Percentiles rank a stretch among this genome's conserved stretches.
phyloP scores from a whole-genome alignment of 2,888 invertebrate genomes.

The Cremastobaeus sp. region DNA sequence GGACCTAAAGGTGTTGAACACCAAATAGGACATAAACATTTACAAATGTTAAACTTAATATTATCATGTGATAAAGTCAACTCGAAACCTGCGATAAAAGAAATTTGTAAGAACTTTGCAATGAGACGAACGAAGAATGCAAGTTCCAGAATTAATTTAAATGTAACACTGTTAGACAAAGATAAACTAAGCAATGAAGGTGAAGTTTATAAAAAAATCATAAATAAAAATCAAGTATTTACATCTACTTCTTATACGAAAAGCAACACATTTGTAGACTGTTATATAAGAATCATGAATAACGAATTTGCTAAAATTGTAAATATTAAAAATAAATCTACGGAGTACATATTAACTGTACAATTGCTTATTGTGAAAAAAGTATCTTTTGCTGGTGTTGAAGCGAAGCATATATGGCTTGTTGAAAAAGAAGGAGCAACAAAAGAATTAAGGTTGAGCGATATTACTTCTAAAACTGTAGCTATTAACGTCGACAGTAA shows the following conservation, averaged over 20 bases:
- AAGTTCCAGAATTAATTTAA: background rate
- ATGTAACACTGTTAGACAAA: background rate
- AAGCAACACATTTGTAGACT: conserved; percentile 1
- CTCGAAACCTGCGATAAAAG: background rate
- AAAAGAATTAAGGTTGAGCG: background rate
- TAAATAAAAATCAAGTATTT: conserved; percentile 5
- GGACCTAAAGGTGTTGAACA: conserved; percentile 23
- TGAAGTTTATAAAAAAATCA: conserved; percentile 1
- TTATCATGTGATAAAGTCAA: background rate
- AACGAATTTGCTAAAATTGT: background rate
- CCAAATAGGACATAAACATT: conserved; percentile 15
- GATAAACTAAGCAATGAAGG: background rate
- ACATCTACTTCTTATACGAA: background rate
- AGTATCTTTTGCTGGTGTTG: background rate
- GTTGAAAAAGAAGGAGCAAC: background rate
- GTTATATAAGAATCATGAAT: background rate
- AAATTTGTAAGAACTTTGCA: conserved; percentile 2
- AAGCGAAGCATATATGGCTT: conserved; percentile 4
- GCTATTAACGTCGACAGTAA: background rate
- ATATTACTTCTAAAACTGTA: conserved; percentile 1
- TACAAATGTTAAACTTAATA: conserved; percentile 8
- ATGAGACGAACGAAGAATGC: background rate
- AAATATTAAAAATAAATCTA: background rate
- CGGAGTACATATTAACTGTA: background rate
- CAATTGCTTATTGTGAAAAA: background rate